Evolutionary conservation across 1,140 invertebrate genomes (phyloP).

Genomic region (Dreissena rostriformis): DNA sequence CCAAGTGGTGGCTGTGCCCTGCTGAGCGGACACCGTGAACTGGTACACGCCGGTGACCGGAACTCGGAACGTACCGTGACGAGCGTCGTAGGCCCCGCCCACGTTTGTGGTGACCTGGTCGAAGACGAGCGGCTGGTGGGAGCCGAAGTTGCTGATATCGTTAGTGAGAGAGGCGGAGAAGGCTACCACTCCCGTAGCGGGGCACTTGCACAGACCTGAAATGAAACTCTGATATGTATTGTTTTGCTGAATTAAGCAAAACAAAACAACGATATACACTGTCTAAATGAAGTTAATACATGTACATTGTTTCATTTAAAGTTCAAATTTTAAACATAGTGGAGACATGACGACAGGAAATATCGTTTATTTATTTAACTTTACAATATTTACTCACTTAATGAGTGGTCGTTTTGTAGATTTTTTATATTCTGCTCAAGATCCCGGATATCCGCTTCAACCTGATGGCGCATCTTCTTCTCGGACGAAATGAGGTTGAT

Average conservation of each 20-base stretch:
- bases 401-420: constrained; percentile 21
- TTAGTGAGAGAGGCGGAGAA: constrained; percentile 45
- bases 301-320: too few species aligned
- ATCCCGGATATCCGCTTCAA: constrained; percentile 25
- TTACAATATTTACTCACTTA: constrained; percentile 8
- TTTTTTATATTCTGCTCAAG: constrained; percentile 7
- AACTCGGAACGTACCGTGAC: constrained; percentile 66
- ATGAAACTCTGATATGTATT: background rate
- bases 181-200: constrained; percentile 26
- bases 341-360: too few species aligned
- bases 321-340: too few species aligned
- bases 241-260: background rate
- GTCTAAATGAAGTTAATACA: too few species aligned
- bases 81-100: constrained; percentile 62
- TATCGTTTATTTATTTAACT: background rate
- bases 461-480: constrained; percentile 17
- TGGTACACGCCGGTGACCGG: constrained; percentile 67
- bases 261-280: too few species aligned
- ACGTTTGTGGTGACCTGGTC: constrained; percentile 71
- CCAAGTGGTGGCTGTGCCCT: constrained; percentile 46
- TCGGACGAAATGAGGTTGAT: constrained; percentile 31
- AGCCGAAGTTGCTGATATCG: constrained; percentile 40
- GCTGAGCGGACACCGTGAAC: constrained; percentile 53
- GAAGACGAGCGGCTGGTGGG: constrained; percentile 61
- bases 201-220: constrained; percentile 38